Conservation (phyloP, 2,113 vertebrate species). For the Chaenocephalus aceratus region DNA sequence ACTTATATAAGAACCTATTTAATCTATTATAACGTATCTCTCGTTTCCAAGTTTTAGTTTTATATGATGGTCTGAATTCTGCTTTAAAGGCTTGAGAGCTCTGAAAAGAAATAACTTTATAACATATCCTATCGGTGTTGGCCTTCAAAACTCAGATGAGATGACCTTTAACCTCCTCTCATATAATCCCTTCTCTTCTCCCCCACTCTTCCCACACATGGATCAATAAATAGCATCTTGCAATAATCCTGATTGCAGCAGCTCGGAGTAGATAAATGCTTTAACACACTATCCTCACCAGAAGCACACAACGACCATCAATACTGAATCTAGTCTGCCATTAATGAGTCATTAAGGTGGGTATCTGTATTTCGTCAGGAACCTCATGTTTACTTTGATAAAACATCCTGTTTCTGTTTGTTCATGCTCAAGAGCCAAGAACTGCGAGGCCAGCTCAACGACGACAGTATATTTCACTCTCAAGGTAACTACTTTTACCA, state of each 20-base stretch:
- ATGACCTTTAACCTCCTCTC: slow-evolving; percentile 32
- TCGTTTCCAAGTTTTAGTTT: slow-evolving; percentile 4
- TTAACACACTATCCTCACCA: background rate
- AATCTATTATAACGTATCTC: background rate
- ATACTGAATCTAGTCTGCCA: background rate
- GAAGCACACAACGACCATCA: background rate
- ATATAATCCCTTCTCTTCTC: background rate
- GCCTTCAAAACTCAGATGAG: slow-evolving; percentile 13
- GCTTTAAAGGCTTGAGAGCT: background rate
- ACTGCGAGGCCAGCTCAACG: background rate
- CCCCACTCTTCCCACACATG: background rate
- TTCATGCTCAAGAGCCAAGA: background rate
- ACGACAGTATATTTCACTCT: background rate
- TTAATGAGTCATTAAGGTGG: slow-evolving; percentile 1
- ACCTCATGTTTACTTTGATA: slow-evolving; percentile 7
- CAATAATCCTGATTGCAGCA: slow-evolving; percentile 38
- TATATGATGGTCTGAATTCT: background rate
- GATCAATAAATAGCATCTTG: slow-evolving; percentile 49
- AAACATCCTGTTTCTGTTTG: slow-evolving; percentile 5
- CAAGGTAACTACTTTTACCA: background rate
- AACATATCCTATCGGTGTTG: background rate
- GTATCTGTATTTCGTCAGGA: background rate
- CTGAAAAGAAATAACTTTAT: background rate
- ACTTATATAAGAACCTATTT: background rate
- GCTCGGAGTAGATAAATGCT: slow-evolving; percentile 7